These are phyloP conservation scores for Mythimna vitellina DNA, from an alignment of 2,888 invertebrate genomes.

Conservation along the genomic window DNA sequence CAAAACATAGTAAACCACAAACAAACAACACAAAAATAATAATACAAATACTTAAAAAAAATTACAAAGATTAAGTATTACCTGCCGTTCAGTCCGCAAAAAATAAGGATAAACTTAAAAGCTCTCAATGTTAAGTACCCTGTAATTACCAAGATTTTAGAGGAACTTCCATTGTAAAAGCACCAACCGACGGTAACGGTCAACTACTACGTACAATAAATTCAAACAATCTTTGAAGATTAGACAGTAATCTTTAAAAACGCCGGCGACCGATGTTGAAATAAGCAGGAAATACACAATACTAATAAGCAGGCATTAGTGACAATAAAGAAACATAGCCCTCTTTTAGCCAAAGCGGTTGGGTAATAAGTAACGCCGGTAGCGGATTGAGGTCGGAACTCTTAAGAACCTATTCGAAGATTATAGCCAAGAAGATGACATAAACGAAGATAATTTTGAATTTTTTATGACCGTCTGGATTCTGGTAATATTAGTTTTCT, in stretches of 20 bases:
- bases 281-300: constrained; percentile 74
- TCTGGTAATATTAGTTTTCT: constrained; percentile 34
- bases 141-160: constrained; percentile 43
- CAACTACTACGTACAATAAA: constrained; percentile 29
- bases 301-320: constrained; percentile 71
- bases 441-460: constrained; percentile 46
- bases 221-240: constrained; percentile 50
- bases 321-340: constrained; percentile 63
- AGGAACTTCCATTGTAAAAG: constrained; percentile 15
- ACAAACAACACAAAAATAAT: no score
- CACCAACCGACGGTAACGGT: constrained; percentile 19
- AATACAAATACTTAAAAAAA: not conserved
- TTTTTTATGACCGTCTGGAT: constrained; percentile 39
- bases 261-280: constrained; percentile 54
- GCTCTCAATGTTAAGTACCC: constrained; percentile 47
- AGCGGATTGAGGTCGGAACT: constrained; percentile 63
- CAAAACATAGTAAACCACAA: constrained; percentile 26
- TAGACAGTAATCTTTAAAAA: constrained; percentile 60
- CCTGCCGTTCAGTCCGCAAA: constrained; percentile 34
- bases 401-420: constrained; percentile 54
- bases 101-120: constrained; percentile 35
- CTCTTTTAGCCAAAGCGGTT: constrained; percentile 41
- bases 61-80: constrained; percentile 14
- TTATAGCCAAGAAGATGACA: constrained; percentile 54
- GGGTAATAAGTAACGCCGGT: constrained; percentile 70